Base-by-base conservation (phyloP, 2,797 vertebrate genomes). In the Falco cherrug region DNA sequence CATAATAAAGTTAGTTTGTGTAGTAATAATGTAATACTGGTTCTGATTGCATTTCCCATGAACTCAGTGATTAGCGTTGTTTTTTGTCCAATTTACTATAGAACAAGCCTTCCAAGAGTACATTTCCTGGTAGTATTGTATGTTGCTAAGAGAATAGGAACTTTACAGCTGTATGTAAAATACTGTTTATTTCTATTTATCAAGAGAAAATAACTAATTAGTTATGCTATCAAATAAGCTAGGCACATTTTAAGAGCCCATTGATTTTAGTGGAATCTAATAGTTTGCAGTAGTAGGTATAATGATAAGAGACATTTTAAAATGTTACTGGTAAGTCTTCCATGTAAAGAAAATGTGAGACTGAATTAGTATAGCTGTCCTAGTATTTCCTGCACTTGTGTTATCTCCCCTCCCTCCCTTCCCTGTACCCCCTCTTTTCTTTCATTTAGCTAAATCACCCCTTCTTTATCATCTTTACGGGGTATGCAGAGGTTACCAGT, bases 361-460 rank as follows among this genome's bases (percentile, higher is more conserved):
- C 21, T 39, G 43, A 19, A 73, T 88, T 35, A 76, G 29, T 17
- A 4, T 33, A 50, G n/a, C 37, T 93, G 63, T 84, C 51, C 20
- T 83, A 47, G 10, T 51, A 39, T 85, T 91, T 83, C 28, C 68
- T 87, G 68, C 22, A 20, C 33, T 90, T 74, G 7, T 6, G 13
- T 43, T 69, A 31, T 67, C 33, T 74, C 19, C 24, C 6, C 11
- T 33, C 11, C 20, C 10, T 18, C 28, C 17, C 7, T 11, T 8
- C 6, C 9, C 18, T 7, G 1, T 1, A 5, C 4, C 43, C 16
- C 3, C 15, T 7, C 8, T 18, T 43, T 76, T 53, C 9, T 87
- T 87, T 61, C 10, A 15, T 54, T 82, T 75, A 60, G 31, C n/a
- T 56, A 45, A 81, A 78, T 76, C 9, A n/a, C 13, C 41, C 13